phyloP scores from a whole-genome alignment of 2,888 invertebrate species.

The Apamea crenata region DNA sequence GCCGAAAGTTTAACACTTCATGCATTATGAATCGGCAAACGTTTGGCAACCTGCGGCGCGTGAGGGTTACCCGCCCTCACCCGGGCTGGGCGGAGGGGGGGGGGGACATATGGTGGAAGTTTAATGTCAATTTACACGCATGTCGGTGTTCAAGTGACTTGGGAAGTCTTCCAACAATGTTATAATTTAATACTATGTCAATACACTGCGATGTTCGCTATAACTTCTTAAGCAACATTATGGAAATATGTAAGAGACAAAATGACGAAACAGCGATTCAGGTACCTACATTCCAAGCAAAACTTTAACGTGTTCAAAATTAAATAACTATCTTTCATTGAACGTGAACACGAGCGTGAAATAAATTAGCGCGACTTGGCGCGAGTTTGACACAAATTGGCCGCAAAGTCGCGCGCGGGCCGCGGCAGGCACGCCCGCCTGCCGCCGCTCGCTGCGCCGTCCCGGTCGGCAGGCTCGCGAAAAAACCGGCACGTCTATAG shows the following conservation, averaged over 20 bases:
- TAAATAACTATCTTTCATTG: slow-evolving; percentile 70
- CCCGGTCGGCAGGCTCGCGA: slow-evolving; percentile 5
- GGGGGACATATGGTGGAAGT: slow-evolving; percentile 58
- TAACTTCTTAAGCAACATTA: slow-evolving; percentile 15
- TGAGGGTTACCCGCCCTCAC: slow-evolving; percentile 23
- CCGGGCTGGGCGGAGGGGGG: neutral
- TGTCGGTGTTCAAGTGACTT: slow-evolving; percentile 63
- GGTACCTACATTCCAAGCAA: slow-evolving; percentile 18
- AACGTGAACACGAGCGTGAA: slow-evolving; percentile 60
- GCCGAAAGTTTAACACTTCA: slow-evolving; percentile 67
- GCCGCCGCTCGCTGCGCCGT: neutral
- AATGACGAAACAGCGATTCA: slow-evolving; percentile 26
- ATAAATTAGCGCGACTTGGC: slow-evolving; percentile 71
- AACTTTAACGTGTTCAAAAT: slow-evolving; percentile 67
- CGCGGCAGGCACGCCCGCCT: slow-evolving; percentile 8
- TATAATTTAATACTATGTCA: slow-evolving; percentile 66
- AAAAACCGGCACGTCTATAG: slow-evolving; percentile 56
- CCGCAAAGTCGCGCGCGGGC: slow-evolving; percentile 22
- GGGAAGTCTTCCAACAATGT: slow-evolving; percentile 62
- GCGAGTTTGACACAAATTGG: slow-evolving; percentile 70
- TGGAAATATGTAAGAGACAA: slow-evolving; percentile 10
- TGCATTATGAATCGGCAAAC: slow-evolving; percentile 71
- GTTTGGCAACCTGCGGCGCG: slow-evolving; percentile 66
- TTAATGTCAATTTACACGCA: slow-evolving; percentile 69
- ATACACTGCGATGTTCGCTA: slow-evolving; percentile 30